phyloP scores from a whole-genome alignment of 2,113 vertebrate genomes.

The Laticauda colubrina region DNA sequence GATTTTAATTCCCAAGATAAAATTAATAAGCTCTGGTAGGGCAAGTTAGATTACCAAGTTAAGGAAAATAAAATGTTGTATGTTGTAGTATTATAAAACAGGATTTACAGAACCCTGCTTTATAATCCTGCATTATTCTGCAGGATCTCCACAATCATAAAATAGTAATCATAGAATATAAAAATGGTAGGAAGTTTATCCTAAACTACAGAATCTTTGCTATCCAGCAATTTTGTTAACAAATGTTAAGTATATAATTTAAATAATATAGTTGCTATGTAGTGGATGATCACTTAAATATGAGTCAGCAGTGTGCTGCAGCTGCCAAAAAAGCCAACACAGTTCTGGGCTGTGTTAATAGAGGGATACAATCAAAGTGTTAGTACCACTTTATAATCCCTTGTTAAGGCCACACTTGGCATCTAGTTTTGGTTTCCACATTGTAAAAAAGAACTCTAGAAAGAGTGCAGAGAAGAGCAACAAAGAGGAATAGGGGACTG shows the following conservation, averaged over 20 bases:
- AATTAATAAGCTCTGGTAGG: not conserved
- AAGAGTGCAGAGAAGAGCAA: no score
- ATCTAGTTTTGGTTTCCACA: no score
- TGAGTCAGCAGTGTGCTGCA: no score
- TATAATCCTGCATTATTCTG: no score
- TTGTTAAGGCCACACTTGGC: no score
- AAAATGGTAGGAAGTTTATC: not conserved
- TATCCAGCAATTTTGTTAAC: not conserved
- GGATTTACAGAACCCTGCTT: no score
- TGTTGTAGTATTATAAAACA: not conserved
- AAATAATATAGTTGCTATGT: not conserved
- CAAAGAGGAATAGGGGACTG: no score
- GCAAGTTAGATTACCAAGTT: not conserved
- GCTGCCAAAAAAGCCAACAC: no score
- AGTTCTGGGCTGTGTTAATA: no score
- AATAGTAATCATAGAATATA: not conserved
- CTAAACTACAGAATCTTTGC: not conserved
- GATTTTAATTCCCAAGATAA: not conserved
- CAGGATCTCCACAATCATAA: not conserved
- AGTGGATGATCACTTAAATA: not conserved
- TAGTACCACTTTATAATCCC: no score
- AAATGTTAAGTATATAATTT: not conserved
- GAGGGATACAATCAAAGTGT: no score
- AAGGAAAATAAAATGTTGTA: not conserved
- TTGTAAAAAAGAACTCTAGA: no score